Base-by-base conservation (phyloP, 2,888 invertebrate species). In the Caenorhabditis sp. region DNA sequence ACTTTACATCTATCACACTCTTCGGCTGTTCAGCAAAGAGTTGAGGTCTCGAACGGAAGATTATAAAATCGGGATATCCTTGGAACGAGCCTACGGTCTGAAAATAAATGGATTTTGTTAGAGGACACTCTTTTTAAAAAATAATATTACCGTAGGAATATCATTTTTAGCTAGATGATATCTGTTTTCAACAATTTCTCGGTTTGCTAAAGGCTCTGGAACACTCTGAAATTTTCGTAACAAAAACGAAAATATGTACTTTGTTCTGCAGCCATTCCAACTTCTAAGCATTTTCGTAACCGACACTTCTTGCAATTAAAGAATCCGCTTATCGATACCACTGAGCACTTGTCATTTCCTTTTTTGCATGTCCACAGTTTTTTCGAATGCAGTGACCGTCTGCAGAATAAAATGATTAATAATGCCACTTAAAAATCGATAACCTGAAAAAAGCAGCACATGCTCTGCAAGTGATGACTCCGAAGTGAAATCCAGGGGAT, bases 301-400 rank as follows among this genome's bases (percentile, higher is more conserved):
- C 82, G 37, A 32, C 82, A 82, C 24, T 72, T 67, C n/a, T 78
- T 60, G 58, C 82, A 82, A 18, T 13, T 40, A 13, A 56, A 58
- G 22, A 37, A 51, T 24, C 78, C 78, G 53, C 18, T 18, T 15
- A 2, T 3, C 8, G 24, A 18, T 22, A 35, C 8, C 6, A 20
- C 15, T 20, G 0, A 1, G 24, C 24, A 56, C 51, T 26, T 40
- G 13, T 35, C 51, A 9, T 37, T 26, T 37, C 22, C 28, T 13
- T 11, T 40, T 13, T 40, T 40, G 40, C 40, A 40, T 40, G 6
- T 2, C 13, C 13, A 13, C 13, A 13, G 2, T 13, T 13, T 6
- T 40, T 40, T 40, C 13, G 40, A 40, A 40, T 40, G 2, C 40
- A 8, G 13, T 13, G 40, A 40, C 40, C 40, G 6, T 13, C 40